A percentile compares a stretch with the other conserved stretches of the same genome.
Evolutionary conservation across 2,113 vertebrate genomes (phyloP).

Genomic region (Gobio gobio): DNA sequence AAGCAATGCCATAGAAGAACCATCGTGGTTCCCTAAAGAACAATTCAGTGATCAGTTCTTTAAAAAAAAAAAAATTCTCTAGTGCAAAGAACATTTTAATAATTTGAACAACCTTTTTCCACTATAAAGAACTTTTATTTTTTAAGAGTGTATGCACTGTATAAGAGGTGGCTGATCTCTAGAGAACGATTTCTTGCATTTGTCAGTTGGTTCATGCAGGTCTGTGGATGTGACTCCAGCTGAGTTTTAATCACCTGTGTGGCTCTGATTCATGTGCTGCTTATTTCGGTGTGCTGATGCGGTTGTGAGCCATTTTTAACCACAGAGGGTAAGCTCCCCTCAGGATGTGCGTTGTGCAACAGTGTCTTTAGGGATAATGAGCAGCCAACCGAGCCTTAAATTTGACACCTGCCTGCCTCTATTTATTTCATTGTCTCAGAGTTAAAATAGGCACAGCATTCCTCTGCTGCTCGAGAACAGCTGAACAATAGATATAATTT

Average conservation of each 20-base stretch:
- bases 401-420: slow-evolving; percentile 52
- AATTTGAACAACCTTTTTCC: no score
- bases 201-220: slow-evolving; percentile 27
- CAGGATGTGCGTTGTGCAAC: slow-evolving; percentile 21
- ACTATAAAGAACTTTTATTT: no score
- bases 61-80: no score
- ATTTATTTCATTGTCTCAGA: slow-evolving; percentile 19
- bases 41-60: no score
- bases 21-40: no score
- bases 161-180: not conserved
- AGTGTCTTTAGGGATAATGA: slow-evolving; percentile 46
- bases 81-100: no score
- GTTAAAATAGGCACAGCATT: slow-evolving; percentile 39
- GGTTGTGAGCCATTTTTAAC: slow-evolving; percentile 39
- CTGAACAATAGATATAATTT: not conserved
- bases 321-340: slow-evolving; percentile 28
- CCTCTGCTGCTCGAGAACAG: not conserved
- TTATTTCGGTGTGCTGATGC: slow-evolving; percentile 23
- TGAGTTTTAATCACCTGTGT: slow-evolving; percentile 17
- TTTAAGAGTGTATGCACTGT: no score
- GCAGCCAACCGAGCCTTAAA: slow-evolving; percentile 33
- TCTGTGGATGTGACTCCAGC: slow-evolving; percentile 10
- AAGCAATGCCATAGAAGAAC: no score
- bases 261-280: slow-evolving; percentile 19
- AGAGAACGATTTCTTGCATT: not conserved